phyloP scores from a whole-genome alignment of 1,140 invertebrate genomes.

The Eriocheir sinensis region DNA sequence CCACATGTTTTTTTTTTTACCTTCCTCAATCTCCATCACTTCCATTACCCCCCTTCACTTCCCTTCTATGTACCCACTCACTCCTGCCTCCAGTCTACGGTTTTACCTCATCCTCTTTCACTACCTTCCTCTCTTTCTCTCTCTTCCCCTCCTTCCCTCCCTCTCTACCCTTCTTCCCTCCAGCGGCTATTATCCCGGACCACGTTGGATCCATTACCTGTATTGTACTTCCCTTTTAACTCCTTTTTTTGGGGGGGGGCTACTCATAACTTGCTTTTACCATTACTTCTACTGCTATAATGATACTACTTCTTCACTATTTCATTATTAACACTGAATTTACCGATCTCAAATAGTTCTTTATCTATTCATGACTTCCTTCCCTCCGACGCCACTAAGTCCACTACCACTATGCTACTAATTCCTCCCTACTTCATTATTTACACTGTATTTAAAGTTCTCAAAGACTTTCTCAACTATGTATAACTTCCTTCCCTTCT shows the following conservation, averaged over 20 bases:
- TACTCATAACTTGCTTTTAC: not conserved
- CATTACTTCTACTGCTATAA: not conserved
- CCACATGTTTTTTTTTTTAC: no score
- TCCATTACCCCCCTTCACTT: not conserved
- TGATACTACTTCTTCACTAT: not conserved
- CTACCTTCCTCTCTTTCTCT: not conserved
- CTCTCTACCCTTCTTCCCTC: not conserved
- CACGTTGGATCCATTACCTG: no score
- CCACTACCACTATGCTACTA: no score
- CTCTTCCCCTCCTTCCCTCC: not conserved
- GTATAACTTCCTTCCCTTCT: no score
- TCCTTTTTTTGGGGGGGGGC: no score
- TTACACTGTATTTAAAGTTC: no score
- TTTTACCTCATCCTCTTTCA: not conserved
- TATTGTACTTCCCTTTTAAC: no score
- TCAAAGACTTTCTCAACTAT: no score
- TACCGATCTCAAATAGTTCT: not conserved
- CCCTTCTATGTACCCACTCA: not conserved
- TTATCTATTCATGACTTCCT: not conserved
- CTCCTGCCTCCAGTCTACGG: not conserved
- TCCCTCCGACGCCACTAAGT: no score
- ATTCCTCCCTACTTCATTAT: no score
- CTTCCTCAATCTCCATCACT: no score
- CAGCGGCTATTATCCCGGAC: not conserved
- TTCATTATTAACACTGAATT: not conserved